Evolutionary conservation across 2,113 vertebrate genomes (phyloP).

Genomic region (Clarias magur): DNA sequence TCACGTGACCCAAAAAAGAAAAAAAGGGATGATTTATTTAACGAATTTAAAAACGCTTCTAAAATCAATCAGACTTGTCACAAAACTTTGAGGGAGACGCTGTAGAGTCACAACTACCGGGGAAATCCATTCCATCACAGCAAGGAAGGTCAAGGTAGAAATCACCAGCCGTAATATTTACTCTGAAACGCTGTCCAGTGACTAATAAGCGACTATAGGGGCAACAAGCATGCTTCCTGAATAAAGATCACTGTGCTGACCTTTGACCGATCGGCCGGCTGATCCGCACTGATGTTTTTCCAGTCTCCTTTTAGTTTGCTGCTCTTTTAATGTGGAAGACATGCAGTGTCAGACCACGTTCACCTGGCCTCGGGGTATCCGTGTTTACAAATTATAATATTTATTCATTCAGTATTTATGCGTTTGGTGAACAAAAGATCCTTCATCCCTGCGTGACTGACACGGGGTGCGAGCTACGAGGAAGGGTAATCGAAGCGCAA

Average conservation of each 20-base stretch:
- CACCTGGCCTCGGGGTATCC: slow-evolving; percentile 33
- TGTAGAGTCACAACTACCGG: background rate
- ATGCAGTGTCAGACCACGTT: slow-evolving; percentile 1
- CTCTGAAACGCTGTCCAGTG: slow-evolving; percentile 28
- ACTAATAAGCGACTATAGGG: slow-evolving; percentile 45
- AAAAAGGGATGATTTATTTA: background rate
- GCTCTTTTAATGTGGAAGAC: slow-evolving; percentile 11
- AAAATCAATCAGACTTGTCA: slow-evolving; percentile 2
- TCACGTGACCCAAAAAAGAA: background rate
- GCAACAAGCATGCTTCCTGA: slow-evolving; percentile 11
- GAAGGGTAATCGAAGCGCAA: slow-evolving; percentile 20
- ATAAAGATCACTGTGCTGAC: slow-evolving; percentile 26
- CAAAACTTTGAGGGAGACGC: background rate
- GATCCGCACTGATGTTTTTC: slow-evolving; percentile 29
- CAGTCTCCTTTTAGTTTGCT: slow-evolving; percentile 17
- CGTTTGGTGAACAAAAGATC: slow-evolving; percentile 29
- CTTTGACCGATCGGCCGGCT: slow-evolving; percentile 31
- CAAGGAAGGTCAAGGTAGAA: slow-evolving; percentile 39
- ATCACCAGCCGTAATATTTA: slow-evolving; percentile 43
- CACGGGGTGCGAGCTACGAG: slow-evolving; percentile 10
- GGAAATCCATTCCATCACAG: slow-evolving; percentile 26
- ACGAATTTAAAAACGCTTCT: slow-evolving; percentile 5
- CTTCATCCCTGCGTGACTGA: slow-evolving; percentile 29
- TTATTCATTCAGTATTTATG: slow-evolving; percentile 35
- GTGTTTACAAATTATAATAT: slow-evolving; percentile 38